Evolutionary conservation across 2,888 invertebrate species (phyloP), one percentile per base, ranked within the genome.

Genomic region (Phortica magna): DNA sequence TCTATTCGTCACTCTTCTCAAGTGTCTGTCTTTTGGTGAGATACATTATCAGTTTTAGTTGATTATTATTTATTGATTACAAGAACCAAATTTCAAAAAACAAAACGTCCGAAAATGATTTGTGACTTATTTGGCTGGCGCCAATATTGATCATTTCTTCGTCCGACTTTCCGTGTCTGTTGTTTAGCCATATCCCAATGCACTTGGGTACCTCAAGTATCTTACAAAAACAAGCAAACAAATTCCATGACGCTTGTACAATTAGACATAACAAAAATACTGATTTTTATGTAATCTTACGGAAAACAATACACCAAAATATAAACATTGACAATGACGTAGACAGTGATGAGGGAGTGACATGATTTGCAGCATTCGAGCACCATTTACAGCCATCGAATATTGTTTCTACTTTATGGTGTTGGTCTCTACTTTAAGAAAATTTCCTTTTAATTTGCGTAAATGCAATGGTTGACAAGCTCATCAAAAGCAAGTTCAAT

Each of bases 401-500:
- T 61, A 19, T 61, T 22, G 61, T n/a, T 19, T 5, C 41, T 42
- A 10, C n/a, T 12, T 42, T 17, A 5, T 48, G 7, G 42, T 43
- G 39, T 31, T 48, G 22, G 17, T 65, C 10, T 43, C 43, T 12
- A 42, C 43, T 68, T 68, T n/a, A 43, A 19, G n/a, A 10, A 5
- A 2, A 19, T 39, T 68, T 43, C 17, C n/a, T 48, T 19, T 68
- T 19, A 68, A 68, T 68, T 68, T 43, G 43, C 42, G 22, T 43
- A 39, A n/a, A 39, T 65, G 41, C 65, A 65, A 39, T 7, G 4
- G 7, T 61, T 22, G 19, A 61, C 61, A 61, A 17, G 61, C 61
- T 61, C 19, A 61, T 61, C 61, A 22, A 19, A 22, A 61, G 61
- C 4, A 61, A 17, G 19, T 48, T 48, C 10, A 2, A 22, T 59